Conservation (phyloP, 2,888 invertebrate genomes). For the Acanthosepion esculentum region DNA sequence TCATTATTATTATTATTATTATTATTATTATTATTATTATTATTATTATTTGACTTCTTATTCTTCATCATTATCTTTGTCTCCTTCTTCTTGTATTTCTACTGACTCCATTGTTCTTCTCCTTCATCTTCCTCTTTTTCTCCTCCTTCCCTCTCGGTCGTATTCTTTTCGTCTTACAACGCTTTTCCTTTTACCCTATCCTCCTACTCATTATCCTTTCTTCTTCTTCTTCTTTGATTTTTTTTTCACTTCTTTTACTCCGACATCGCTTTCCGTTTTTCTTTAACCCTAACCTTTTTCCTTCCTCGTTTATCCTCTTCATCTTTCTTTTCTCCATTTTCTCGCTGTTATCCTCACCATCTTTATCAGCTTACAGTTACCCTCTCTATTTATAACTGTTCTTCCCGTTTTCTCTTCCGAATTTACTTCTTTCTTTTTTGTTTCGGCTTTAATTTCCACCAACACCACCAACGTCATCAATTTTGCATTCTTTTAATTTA, state of each 20-base stretch:
- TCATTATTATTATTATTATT: too few relatives aligned
- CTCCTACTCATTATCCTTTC: too few relatives aligned
- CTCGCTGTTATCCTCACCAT: too few relatives aligned
- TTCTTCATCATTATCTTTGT: too few relatives aligned
- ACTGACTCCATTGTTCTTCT: too few relatives aligned
- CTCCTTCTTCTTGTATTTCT: too few relatives aligned
- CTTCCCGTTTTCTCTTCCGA: background rate
- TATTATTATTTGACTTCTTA: too few relatives aligned
- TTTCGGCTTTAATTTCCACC: background rate
- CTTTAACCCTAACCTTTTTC: background rate
- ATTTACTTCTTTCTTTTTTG: background rate
- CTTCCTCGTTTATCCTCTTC: background rate
- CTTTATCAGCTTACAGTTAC: too few relatives aligned
- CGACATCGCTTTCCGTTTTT: background rate
- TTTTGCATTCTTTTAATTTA: background rate
- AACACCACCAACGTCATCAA: background rate
- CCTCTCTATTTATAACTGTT: too few relatives aligned
- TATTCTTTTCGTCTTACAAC: background rate
- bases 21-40: too few relatives aligned
- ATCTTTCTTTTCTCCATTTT: background rate
- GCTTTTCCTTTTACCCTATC: too few relatives aligned
- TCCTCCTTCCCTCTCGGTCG: background rate
- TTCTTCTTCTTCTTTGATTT: background rate
- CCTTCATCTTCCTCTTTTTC: background rate
- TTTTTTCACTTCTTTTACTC: background rate